Base-by-base conservation (phyloP, 1,140 invertebrate genomes). In the Heliconius hewitsoni region DNA sequence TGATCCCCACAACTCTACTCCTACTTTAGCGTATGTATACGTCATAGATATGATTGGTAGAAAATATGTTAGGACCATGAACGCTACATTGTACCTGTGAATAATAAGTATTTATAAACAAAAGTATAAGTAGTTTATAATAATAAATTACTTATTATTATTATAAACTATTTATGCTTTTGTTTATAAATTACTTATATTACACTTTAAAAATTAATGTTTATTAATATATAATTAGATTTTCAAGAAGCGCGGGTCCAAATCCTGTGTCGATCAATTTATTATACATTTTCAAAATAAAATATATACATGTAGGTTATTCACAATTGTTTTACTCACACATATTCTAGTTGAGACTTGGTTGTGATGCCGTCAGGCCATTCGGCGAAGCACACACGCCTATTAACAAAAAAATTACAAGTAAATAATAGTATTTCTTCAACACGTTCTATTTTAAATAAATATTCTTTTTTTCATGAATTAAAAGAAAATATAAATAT, bases 1-100 rank as follows among this genome's bases (percentile, higher is more conserved):
- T 71, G 98, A 98, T 3, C 98, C 98, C 98, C 99, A 99, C 4
- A 99, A 95, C 85, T 99, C 98, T 71, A 97, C 94, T 5, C 98
- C 98, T 30, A 99, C 98, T 73, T 98, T 95, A 0, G 97, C 96
- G 90, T 99, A 99, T 0, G 99, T 98, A 89, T 97, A 98, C 5
- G 96, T 97, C 97, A 99, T 98, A 11, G 98, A 97, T 75, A 96
- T 95, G 84, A 99, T 98, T 46, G 99, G 99, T 83, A 99, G 94
- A 87, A 99, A 97, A 94, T 99, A 99, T 27, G 98, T 99, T 73
- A 99, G 95, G 79, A 99, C 95, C 95, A 98, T 97, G 85, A 98
- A 98, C 46, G 97, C 94, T 27, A 98, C 96, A 88, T 98, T 98
- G 94, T 98, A 98, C 85, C 98, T 98, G 96, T 93, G 89, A 93